Conservation (phyloP, 1,140 invertebrate genomes). For the Thaumatotibia leucotreta region DNA sequence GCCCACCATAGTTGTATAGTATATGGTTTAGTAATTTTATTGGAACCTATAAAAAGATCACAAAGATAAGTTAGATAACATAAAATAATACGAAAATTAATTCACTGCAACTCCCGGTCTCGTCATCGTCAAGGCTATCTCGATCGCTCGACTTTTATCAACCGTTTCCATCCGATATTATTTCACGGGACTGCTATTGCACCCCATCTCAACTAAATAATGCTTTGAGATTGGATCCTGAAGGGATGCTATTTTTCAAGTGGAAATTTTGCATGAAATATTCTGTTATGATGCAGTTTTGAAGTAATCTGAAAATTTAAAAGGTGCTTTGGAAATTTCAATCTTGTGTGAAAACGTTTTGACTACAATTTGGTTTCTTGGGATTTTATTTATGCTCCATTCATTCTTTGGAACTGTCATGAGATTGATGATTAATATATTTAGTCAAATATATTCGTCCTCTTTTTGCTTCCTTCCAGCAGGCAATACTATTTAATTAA, state of each 20-base stretch:
- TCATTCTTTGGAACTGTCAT: not conserved
- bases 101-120: constrained; percentile 2
- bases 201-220: constrained; percentile 40
- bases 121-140: constrained; percentile 15
- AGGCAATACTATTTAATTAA: not conserved
- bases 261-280: constrained; percentile 43
- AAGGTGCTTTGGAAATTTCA: not conserved
- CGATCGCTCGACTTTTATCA: constrained; percentile 25
- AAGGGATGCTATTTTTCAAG: constrained; percentile 35
- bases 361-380: not conserved
- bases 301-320: not conserved
- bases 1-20: too few relatives aligned
- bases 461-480: not conserved
- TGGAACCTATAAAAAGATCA: too few relatives aligned
- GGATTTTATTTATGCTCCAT: not conserved
- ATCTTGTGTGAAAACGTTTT: not conserved
- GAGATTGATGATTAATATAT: not conserved
- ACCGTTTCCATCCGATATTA: constrained; percentile 35
- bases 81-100: not conserved
- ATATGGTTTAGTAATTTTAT: too few relatives aligned
- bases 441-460: not conserved
- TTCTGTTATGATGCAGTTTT: constrained; percentile 15
- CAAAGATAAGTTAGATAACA: too few relatives aligned
- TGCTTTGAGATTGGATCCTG: constrained; percentile 40
- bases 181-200: constrained; percentile 29